Conservation (phyloP, 1,140 invertebrate species). For the Magallana ariakensis region DNA sequence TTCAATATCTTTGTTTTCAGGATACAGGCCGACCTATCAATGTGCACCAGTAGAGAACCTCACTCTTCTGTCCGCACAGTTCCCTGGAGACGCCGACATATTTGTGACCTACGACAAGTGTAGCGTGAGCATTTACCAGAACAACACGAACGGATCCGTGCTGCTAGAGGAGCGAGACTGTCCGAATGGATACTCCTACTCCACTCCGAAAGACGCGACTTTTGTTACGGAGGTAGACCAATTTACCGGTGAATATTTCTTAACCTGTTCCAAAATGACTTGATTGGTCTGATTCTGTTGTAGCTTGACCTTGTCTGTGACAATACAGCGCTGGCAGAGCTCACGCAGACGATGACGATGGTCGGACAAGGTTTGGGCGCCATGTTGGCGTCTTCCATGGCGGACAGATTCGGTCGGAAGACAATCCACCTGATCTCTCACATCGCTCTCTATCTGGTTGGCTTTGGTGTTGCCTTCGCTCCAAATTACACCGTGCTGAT, state of each 20-base stretch:
- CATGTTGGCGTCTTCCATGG: slow-evolving; percentile 61
- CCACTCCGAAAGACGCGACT: background rate
- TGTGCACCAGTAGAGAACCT: background rate
- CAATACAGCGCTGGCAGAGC: slow-evolving; percentile 62
- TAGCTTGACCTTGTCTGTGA: slow-evolving; percentile 75
- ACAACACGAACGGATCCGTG: background rate
- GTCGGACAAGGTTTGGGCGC: slow-evolving; percentile 68
- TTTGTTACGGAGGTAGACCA: slow-evolving; percentile 5
- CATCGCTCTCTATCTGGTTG: slow-evolving; percentile 44
- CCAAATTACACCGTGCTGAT: slow-evolving; percentile 59
- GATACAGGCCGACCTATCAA: background rate
- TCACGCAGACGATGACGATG: slow-evolving; percentile 68
- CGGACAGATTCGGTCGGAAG: slow-evolving; percentile 69
- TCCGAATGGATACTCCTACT: slow-evolving; percentile 4
- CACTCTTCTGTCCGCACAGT: background rate
- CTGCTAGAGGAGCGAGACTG: background rate
- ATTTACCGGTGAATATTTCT: no score
- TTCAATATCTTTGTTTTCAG: background rate
- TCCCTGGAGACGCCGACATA: background rate
- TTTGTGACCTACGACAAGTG: slow-evolving; percentile 7
- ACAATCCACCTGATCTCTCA: slow-evolving; percentile 56
- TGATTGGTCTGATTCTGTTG: background rate
- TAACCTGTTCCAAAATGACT: no score
- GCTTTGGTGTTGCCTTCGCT: slow-evolving; percentile 53
- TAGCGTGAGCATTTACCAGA: background rate